Conservation (phyloP, 2,888 invertebrate species). For the Euclidia mi region DNA sequence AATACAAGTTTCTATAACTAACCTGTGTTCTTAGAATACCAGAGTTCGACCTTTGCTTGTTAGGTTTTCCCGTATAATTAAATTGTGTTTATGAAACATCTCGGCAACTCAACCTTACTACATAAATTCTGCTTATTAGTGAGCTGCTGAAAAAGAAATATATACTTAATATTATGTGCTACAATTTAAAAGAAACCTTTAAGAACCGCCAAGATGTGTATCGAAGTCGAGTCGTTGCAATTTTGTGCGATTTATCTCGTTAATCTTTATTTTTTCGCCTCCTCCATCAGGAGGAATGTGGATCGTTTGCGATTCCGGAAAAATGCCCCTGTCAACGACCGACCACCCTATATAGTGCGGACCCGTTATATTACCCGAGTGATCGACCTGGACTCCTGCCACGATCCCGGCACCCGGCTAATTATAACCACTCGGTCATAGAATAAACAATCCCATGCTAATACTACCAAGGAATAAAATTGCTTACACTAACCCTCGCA, state of each 20-base stretch:
- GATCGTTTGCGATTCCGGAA: constrained; percentile 74
- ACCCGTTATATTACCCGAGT: constrained; percentile 84
- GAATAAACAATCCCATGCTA: constrained; percentile 75
- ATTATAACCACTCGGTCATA: constrained; percentile 77
- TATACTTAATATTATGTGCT: constrained; percentile 4
- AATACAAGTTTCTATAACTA: constrained; percentile 13
- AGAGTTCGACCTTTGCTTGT: constrained; percentile 15
- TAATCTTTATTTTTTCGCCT: constrained; percentile 39
- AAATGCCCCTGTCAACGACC: constrained; percentile 85
- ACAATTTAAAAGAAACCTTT: constrained; percentile 21
- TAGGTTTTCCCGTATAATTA: constrained; percentile 28
- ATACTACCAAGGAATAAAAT: constrained; percentile 73
- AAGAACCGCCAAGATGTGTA: constrained; percentile 20
- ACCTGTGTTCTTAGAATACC: constrained; percentile 21
- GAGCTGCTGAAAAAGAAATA: not conserved
- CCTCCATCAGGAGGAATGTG: constrained; percentile 60
- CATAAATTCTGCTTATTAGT: too few species aligned
- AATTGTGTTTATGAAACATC: constrained; percentile 13
- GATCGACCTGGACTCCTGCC: constrained; percentile 88
- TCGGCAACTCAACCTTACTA: not conserved
- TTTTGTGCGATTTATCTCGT: constrained; percentile 39
- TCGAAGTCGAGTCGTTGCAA: constrained; percentile 31
- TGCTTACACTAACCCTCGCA: constrained; percentile 58
- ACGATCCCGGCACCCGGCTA: constrained; percentile 80
- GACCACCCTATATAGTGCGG: constrained; percentile 81